Evolutionary conservation across 2,888 invertebrate species (phyloP), one percentile per base, ranked within the genome.

Genomic region (Brachypterus glaber): DNA sequence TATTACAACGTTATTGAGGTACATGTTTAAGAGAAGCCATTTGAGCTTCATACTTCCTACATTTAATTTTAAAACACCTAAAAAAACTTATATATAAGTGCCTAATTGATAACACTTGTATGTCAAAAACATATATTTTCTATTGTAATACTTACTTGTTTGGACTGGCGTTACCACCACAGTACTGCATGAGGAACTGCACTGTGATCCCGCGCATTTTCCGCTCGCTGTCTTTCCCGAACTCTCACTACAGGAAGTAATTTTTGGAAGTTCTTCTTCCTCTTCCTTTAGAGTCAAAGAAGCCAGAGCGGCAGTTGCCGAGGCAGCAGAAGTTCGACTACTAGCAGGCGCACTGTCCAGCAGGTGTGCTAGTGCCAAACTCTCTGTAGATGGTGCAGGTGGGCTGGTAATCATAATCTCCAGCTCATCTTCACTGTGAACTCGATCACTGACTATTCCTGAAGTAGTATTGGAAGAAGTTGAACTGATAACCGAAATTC

Each of bases 381-480:
- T 87, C 64, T 89, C 88, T 4, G 85, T 84, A 1, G 87, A 87
- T 3, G 84, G 84, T n/a, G 86, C 86, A 13, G 85, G 86, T 4
- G 85, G 81, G 32, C 81, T 77, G 49, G 82, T 84, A 42, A 83
- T 84, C 82, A 84, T 82, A 46, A 84, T 87, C 69, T 89, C 89
- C 57, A 90, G 77, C 66, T 92, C 93, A 60, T 93, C 93, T 68
- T 92, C 86, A 37, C 90, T 91, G 62, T 92, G 91, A 38, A 91
- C 90, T 50, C 91, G 79, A 64, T 95, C 95, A 63, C 93, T 92
- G 30, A 93, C 92, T 52, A 95, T 92, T 41, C 95, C 95, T 17
- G 92, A 93, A 15, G 95, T 95, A 26, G 93, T 95, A 60, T 92
- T 93, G n/a, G 92, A 93, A 55, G 92, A 92, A 27, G 91, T 88